These are phyloP conservation scores for Philhelius pedissequus DNA, from an alignment of 2,888 invertebrate species.

Conservation along the genomic window DNA sequence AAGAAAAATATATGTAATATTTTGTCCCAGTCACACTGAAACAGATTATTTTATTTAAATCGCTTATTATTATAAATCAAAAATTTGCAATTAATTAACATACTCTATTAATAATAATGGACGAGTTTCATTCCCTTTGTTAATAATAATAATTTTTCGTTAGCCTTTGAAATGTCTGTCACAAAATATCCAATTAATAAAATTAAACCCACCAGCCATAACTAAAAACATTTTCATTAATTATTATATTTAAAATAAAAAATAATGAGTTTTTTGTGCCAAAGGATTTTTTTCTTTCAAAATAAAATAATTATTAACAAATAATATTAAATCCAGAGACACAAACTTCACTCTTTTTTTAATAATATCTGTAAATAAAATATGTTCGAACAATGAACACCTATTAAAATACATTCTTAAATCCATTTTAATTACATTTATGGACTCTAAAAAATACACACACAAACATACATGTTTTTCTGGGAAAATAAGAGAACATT, in stretches of 20 bases:
- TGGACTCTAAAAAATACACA: background rate
- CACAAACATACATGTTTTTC: background rate
- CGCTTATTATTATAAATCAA: no score
- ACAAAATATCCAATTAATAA: background rate
- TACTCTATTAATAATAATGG: no score
- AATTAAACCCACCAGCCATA: background rate
- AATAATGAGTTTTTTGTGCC: no score
- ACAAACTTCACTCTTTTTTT: background rate
- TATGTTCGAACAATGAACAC: background rate
- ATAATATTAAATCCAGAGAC: background rate
- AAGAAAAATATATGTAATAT: no score
- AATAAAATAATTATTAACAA: background rate
- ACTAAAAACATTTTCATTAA: background rate
- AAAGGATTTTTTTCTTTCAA: no score
- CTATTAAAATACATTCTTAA: background rate
- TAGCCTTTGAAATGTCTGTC: background rate
- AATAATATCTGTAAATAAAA: background rate
- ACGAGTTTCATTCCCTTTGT: background rate
- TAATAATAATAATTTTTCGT: background rate
- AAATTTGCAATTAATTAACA: no score
- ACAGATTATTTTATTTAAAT: no score
- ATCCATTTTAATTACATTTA: background rate
- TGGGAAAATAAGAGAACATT: background rate
- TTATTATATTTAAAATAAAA: background rate
- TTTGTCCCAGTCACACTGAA: no score